Evolutionary conservation across 1,140 invertebrate species (phyloP), one percentile per base, ranked within the genome.

Genomic region (Drosophila ohnishii): DNA sequence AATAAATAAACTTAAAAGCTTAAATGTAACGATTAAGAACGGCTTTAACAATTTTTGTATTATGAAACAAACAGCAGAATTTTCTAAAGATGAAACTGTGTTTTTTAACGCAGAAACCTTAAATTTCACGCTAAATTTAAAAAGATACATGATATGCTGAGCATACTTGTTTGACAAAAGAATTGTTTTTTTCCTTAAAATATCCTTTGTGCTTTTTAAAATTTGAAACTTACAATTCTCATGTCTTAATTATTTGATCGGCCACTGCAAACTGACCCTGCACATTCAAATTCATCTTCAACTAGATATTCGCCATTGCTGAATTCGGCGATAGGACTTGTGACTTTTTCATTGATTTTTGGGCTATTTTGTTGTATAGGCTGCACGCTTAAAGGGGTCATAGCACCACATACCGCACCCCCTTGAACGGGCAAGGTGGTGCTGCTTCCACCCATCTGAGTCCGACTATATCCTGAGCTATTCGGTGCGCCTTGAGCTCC

Each of bases 381-480:
- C 28, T 60, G 64, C 0, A 73, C 50, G 16, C 53, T 66, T 25
- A 79, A 53, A 40, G 64, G 30, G 13, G 50, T 51, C 5, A 66
- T 63, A 9, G 58, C 69, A 14, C 60, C 44, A 35, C 65, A 48
- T 13, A 50, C 44, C n/a, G 37, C 57, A 9, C 32, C 60, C 8
- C 30, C 50, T 51, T 37, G 34, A 37, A 14, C 30, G 37, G 32
- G 37, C 34, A 30, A 19, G 11, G 44, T 14, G 5, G 19, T 60
- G 53, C 34, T 37, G 53, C 34, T 55, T 37, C 16, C 58, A 19
- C 48, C 56, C 16, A 63, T 59, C 28, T 71, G 80, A 3, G 84
- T 80, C 10, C 80, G 75, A 47, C 76, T 75, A 39, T 75, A 71
- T 45, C 70, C 80, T 9, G 80, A 83, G 25, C 80, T 84, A 37